These are phyloP conservation scores for Drosophila kohkoa DNA, from an alignment of 1,140 invertebrate species.

Conservation along the genomic window DNA sequence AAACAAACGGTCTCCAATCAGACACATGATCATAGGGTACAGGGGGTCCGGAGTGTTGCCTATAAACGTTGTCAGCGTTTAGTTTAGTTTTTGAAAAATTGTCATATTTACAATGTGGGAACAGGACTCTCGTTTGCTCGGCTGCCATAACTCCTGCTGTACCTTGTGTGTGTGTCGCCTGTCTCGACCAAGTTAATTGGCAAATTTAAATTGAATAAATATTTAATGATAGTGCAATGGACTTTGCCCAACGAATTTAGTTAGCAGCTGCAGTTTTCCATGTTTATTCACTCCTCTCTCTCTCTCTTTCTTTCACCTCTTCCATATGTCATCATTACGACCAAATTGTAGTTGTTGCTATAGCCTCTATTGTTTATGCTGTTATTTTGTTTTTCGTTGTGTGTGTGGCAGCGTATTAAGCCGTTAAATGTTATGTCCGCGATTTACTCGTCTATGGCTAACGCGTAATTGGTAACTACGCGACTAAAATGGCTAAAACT, in stretches of 20 bases:
- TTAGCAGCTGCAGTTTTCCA: slow-evolving; percentile 13
- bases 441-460: slow-evolving; percentile 57
- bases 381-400: slow-evolving; percentile 40
- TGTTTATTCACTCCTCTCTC: background rate
- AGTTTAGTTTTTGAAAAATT: slow-evolving; percentile 65
- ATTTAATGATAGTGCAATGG: slow-evolving; percentile 77
- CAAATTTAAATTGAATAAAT: slow-evolving; percentile 82
- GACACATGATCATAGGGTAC: background rate
- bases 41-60: background rate
- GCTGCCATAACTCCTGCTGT: background rate
- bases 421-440: slow-evolving; percentile 73
- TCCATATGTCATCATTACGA: slow-evolving; percentile 41
- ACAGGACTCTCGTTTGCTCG: slow-evolving; percentile 4
- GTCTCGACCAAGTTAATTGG: slow-evolving; percentile 68
- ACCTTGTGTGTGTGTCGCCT: slow-evolving; percentile 1
- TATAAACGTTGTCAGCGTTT: slow-evolving; percentile 74
- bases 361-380: slow-evolving; percentile 33
- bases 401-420: slow-evolving; percentile 51
- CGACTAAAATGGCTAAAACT: slow-evolving; percentile 48
- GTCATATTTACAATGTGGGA: slow-evolving; percentile 55
- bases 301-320: no score
- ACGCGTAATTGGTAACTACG: slow-evolving; percentile 63
- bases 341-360: slow-evolving; percentile 4
- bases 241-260: slow-evolving; percentile 43
- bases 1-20: slow-evolving; percentile 9